Conservation (phyloP, 2,113 vertebrate species). For the Dryoscopus gambensis region DNA sequence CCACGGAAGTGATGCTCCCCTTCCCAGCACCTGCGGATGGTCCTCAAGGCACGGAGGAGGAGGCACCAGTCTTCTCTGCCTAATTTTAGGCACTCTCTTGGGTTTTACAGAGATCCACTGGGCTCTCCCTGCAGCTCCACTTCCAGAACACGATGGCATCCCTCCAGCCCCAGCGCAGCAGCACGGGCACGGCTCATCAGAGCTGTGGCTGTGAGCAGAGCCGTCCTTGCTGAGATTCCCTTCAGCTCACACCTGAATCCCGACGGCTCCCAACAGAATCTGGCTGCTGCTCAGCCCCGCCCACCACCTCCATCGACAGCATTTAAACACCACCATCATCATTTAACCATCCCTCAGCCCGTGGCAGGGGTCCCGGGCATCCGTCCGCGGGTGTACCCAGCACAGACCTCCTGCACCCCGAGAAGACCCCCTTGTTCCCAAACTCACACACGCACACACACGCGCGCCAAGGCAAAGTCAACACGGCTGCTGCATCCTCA, state of each 20-base stretch:
- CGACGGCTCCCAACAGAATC: neutral
- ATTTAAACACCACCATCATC: neutral
- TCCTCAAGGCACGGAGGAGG: neutral
- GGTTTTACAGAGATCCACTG: neutral
- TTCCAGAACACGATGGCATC: fast-evolving
- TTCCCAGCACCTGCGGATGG: neutral
- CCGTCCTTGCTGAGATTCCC: fast-evolving
- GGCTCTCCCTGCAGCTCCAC: neutral
- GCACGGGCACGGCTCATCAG: neutral
- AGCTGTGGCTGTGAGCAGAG: neutral
- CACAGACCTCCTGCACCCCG: neutral
- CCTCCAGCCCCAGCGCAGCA: neutral
- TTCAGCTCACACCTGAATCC: neutral
- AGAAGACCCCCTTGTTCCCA: neutral
- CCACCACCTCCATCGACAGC: neutral
- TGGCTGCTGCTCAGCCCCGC: neutral
- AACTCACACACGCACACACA: neutral
- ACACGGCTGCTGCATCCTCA: neutral
- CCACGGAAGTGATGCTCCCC: fast-evolving
- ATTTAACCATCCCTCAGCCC: neutral
- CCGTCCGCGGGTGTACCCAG: neutral
- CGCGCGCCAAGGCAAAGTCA: neutral
- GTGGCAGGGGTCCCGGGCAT: neutral
- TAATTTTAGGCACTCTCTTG: neutral
- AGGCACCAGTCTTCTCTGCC: fast-evolving